Conservation (phyloP, 2,888 invertebrate species). For the Tromatobia lineatoria region DNA sequence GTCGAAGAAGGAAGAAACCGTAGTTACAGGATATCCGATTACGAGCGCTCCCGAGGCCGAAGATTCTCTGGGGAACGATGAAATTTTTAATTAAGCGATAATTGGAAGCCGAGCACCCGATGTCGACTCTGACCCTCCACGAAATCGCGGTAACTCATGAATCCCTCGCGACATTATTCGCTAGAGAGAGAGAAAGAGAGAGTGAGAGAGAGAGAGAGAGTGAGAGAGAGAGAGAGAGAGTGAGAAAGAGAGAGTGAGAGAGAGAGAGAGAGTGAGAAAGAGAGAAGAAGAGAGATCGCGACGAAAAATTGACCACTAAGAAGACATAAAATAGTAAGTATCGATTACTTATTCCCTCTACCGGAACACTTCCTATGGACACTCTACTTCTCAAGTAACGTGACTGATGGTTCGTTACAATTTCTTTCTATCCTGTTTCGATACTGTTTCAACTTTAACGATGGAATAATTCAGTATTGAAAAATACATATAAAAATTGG, state of each 20-base stretch:
- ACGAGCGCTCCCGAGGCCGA: conserved; percentile 42
- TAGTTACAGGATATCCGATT: conserved; percentile 43
- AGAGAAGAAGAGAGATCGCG: too few species aligned
- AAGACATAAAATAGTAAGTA: conserved; percentile 42
- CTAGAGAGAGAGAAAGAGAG: too few species aligned
- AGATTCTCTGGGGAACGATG: conserved; percentile 49
- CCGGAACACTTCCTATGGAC: conserved; percentile 14
- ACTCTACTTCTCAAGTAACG: conserved; percentile 41
- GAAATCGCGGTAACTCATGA: conserved; percentile 37
- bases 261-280: too few species aligned
- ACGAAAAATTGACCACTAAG: conserved; percentile 19
- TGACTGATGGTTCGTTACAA: conserved; percentile 20
- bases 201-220: too few species aligned
- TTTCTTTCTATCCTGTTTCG: neutral
- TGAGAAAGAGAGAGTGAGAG: too few species aligned
- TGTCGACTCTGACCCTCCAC: conserved; percentile 29
- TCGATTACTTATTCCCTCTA: conserved; percentile 48
- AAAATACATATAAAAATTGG: too few species aligned
- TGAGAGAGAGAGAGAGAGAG: too few species aligned
- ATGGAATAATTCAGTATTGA: neutral
- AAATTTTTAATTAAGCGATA: conserved; percentile 68
- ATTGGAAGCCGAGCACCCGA: conserved; percentile 53
- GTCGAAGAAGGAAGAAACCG: conserved; percentile 36
- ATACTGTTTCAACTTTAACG: neutral
- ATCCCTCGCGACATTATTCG: conserved; percentile 41